phyloP scores from a whole-genome alignment of 2,888 invertebrate species.

The Sympetrum striolatum region DNA sequence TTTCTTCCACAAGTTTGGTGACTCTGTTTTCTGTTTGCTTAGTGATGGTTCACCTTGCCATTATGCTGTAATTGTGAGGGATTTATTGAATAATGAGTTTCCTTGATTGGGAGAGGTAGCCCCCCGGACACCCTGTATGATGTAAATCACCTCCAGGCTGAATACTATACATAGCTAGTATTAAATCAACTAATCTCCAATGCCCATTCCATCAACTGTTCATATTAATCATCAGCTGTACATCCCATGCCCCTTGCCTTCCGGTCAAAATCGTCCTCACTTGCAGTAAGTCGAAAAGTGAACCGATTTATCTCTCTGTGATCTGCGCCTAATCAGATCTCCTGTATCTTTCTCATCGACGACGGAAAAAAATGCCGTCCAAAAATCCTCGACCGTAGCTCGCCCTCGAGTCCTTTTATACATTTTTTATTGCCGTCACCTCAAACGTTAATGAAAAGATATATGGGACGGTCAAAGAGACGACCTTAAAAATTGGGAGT shows the following conservation, averaged over 20 bases:
- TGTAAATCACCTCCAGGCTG: too few relatives aligned
- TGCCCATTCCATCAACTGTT: too few relatives aligned
- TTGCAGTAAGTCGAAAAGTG: background rate
- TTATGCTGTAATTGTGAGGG: too few relatives aligned
- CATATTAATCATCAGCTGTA: background rate
- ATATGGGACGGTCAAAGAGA: slow-evolving; percentile 3
- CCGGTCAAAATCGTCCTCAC: background rate
- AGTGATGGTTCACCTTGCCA: too few relatives aligned
- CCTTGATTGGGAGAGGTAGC: too few relatives aligned
- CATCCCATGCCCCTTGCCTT: background rate
- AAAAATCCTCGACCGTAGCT: background rate
- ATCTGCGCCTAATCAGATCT: slow-evolving; percentile 28
- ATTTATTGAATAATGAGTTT: too few relatives aligned
- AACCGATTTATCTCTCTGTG: slow-evolving; percentile 15
- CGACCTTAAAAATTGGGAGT: background rate
- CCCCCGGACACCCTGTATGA: too few relatives aligned
- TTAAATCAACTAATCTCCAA: too few relatives aligned
- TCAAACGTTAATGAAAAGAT: slow-evolving; percentile 18
- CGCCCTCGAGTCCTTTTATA: background rate
- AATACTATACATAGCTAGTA: too few relatives aligned
- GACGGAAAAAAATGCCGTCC: background rate
- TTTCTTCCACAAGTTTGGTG: too few relatives aligned
- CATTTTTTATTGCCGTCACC: background rate
- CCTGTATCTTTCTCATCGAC: background rate
- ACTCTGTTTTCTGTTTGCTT: too few relatives aligned